Evolutionary conservation across 2,797 vertebrate genomes (phyloP), one percentile per base, ranked within the genome.

Genomic region (Sebastiscus albofasciatus): DNA sequence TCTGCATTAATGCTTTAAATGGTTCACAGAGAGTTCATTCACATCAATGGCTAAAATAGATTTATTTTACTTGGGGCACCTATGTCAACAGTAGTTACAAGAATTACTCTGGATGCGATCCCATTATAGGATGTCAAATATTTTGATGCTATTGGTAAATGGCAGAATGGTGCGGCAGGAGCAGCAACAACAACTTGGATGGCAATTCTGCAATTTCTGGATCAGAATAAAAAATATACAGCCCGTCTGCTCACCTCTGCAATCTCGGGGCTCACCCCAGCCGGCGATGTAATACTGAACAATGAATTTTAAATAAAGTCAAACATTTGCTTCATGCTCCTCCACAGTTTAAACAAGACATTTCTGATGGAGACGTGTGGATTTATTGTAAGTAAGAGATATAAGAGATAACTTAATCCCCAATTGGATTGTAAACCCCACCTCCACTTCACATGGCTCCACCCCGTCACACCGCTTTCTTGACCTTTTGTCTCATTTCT

Each of bases 321-420:
- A 96, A 96, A 96, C 95, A 96, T 96, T 96, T 95, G 93, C 95
- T 94, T 94, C 91, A 91, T 90, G 93, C 93, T 91, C 90, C 83
- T 94, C 90, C 82, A 78, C 93, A 94, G 94, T 96, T 96, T 96
- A 95, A 96, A 96, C 95, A 95, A 95, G 92, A 92, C 93, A 90
- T 94, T 95, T 94, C 91, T 93, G 93, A 94, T 94, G 93, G 91
- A 89, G 92, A 94, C 94, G 90, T 95, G 94, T 94, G 94, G 94
- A 93, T 95, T 96, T 94, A 95, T 94, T 94, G 93, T 95, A 94
- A 95, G 94, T 94, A 94, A 94, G 94, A 94, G 93, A 94, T 95
- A 95, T 94, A 94, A 95, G 90, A 94, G 94, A 95, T 89, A 93
- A 94, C 93, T 93, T 94, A 95, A 96, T 96, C 95, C 94, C 94